Percentiles rank a stretch among this genome's conserved stretches.
phyloP scores from a whole-genome alignment of 2,797 vertebrate genomes.

The Sebastiscus tertius region DNA sequence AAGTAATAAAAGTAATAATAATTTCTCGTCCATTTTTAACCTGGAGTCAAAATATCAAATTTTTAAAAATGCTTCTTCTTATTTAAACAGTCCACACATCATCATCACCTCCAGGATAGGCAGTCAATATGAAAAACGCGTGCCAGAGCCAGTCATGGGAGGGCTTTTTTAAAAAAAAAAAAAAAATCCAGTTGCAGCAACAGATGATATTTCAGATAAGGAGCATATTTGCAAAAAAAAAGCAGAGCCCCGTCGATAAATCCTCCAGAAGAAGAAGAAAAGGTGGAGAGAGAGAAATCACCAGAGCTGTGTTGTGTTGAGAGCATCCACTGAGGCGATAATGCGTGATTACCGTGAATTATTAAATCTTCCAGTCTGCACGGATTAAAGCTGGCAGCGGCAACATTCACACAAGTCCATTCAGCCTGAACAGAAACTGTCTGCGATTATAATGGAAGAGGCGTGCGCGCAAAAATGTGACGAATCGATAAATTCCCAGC shows the following conservation, averaged over 20 bases:
- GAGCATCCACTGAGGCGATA: constrained; percentile 76
- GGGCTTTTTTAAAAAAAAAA: no score
- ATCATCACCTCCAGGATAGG: constrained; percentile 40
- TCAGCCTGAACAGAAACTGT: constrained; percentile 80
- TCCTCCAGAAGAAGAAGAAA: constrained; percentile 67
- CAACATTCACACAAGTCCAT: constrained; percentile 73
- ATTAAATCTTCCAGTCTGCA: constrained; percentile 80
- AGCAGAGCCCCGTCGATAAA: constrained; percentile 70
- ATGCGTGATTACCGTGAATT: constrained; percentile 81
- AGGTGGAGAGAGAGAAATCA: constrained; percentile 43
- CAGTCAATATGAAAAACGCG: constrained; percentile 51
- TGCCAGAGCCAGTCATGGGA: constrained; percentile 59
- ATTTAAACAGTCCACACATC: constrained; percentile 35
- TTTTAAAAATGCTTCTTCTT: constrained; percentile 20
- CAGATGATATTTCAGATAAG: constrained; percentile 85
- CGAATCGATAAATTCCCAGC: constrained; percentile 78
- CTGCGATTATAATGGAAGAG: constrained; percentile 79
- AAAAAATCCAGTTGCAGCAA: constrained; percentile 80
- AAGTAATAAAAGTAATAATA: constrained; percentile 81
- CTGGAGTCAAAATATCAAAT: constrained; percentile 46
- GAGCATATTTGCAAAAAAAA: constrained; percentile 39
- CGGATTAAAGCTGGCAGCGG: constrained; percentile 75
- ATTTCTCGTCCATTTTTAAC: constrained; percentile 80
- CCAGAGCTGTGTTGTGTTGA: constrained; percentile 48
- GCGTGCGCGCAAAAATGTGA: constrained; percentile 74